A percentile compares a stretch with the other conserved stretches of the same genome.
These are phyloP conservation scores for Apocheima hispidaria DNA, from an alignment of 2,888 invertebrate genomes.

Conservation along the genomic window DNA sequence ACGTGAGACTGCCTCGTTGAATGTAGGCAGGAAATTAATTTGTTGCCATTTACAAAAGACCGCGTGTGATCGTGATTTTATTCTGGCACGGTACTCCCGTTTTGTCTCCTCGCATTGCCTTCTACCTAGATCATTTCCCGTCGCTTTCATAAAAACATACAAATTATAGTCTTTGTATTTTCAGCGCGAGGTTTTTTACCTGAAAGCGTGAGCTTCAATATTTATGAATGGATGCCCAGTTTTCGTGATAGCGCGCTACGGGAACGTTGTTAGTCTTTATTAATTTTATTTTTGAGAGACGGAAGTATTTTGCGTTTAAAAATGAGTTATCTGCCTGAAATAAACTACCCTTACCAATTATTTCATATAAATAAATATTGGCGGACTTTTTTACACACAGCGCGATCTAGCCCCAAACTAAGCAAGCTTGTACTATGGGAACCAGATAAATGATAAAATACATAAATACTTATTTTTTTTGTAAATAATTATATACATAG, in stretches of 20 bases:
- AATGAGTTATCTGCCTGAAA: background rate
- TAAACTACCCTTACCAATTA: background rate
- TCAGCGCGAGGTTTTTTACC: slow-evolving; percentile 28
- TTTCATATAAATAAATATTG: too few species aligned
- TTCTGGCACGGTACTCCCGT: slow-evolving; percentile 31
- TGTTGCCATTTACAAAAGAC: slow-evolving; percentile 9
- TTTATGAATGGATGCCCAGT: slow-evolving; percentile 27
- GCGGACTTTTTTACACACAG: too few species aligned
- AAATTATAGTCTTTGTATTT: slow-evolving; percentile 40
- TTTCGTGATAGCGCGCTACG: slow-evolving; percentile 11
- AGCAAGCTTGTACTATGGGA: too few species aligned
- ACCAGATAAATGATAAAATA: too few species aligned
- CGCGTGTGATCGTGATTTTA: slow-evolving; percentile 1
- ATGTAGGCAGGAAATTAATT: slow-evolving; percentile 25
- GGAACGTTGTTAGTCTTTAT: slow-evolving; percentile 15
- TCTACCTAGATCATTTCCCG: slow-evolving; percentile 49
- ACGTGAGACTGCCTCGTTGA: background rate
- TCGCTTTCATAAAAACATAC: slow-evolving; percentile 47
- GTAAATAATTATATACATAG: too few species aligned
- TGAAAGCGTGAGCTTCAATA: slow-evolving; percentile 21
- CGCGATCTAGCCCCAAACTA: too few species aligned
- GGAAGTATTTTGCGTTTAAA: background rate
- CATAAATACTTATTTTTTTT: too few species aligned
- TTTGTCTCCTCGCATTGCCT: slow-evolving; percentile 39
- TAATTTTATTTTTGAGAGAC: slow-evolving; percentile 6